Evolutionary conservation across 2,113 vertebrate species (phyloP).

Genomic region (Triplophysa dalaica): DNA sequence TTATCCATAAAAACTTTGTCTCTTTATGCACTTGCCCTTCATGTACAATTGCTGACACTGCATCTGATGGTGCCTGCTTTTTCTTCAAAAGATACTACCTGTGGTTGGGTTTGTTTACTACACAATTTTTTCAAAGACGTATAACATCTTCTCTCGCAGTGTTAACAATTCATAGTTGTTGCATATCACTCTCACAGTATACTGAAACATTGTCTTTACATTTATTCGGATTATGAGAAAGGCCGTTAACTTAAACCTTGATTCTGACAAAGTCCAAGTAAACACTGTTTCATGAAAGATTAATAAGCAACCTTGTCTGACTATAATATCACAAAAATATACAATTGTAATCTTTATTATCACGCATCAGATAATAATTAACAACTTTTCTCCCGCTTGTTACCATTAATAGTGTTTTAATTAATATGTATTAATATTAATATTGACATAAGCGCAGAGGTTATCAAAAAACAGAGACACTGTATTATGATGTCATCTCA

Average conservation of each 20-base stretch:
- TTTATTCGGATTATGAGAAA: neutral
- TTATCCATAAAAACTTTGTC: neutral
- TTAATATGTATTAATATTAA: too few relatives aligned
- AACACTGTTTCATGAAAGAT: neutral
- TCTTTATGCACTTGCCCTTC: neutral
- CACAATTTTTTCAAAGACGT: neutral
- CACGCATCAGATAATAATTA: conserved; percentile 13
- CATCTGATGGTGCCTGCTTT: neutral
- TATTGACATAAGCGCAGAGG: conserved; percentile 15
- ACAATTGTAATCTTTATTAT: neutral
- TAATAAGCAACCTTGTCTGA: neutral
- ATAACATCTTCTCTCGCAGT: neutral
- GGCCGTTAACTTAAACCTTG: neutral
- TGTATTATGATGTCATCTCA: conserved; percentile 77
- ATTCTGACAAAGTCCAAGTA: neutral
- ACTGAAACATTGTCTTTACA: too few relatives aligned
- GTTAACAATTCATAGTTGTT: conserved; percentile 16
- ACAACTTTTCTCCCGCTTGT: neutral
- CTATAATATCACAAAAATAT: neutral
- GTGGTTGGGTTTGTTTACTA: conserved; percentile 20
- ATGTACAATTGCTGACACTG: neutral
- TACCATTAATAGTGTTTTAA: neutral
- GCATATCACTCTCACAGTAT: neutral
- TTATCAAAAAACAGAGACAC: conserved; percentile 33
- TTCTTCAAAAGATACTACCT: neutral